These are phyloP conservation scores for Oxycera nigricornis DNA, from an alignment of 2,888 invertebrate genomes.

Conservation along the genomic window DNA sequence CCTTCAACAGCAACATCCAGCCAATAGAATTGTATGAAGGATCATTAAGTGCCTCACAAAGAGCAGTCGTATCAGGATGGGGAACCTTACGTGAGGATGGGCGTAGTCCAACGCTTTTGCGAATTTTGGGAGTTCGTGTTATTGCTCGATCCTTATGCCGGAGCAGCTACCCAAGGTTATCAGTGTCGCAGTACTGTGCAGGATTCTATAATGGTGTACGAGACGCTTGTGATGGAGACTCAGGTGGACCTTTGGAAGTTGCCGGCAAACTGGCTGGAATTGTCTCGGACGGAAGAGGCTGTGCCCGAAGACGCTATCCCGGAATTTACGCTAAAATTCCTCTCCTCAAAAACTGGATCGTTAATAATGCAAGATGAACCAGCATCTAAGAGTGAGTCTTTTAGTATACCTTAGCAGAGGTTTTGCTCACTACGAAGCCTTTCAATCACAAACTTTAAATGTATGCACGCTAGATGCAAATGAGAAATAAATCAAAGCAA, in stretches of 20 bases:
- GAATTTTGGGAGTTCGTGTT: neutral
- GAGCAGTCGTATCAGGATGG: neutral
- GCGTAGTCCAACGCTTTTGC: neutral
- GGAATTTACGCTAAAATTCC: neutral
- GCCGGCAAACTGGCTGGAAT: neutral
- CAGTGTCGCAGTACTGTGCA: neutral
- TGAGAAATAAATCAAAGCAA: too few relatives aligned
- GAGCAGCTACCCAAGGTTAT: neutral
- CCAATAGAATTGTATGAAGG: slow-evolving; percentile 50
- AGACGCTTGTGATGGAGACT: slow-evolving; percentile 23
- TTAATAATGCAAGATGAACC: too few relatives aligned
- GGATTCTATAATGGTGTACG: neutral
- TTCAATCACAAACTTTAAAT: too few relatives aligned
- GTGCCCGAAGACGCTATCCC: neutral
- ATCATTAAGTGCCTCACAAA: neutral
- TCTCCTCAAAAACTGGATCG: neutral
- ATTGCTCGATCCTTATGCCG: neutral
- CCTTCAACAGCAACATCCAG: slow-evolving; percentile 51
- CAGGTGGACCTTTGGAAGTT: slow-evolving; percentile 11
- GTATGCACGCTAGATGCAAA: too few relatives aligned
- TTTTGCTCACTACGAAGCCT: too few relatives aligned
- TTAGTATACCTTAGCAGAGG: too few relatives aligned
- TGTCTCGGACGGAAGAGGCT: slow-evolving; percentile 9
- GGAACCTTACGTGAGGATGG: neutral
- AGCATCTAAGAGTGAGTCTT: too few relatives aligned